These are phyloP conservation scores for Orycteropus afer DNA, from an alignment of 2,113 vertebrate genomes.

Conservation along the genomic window DNA sequence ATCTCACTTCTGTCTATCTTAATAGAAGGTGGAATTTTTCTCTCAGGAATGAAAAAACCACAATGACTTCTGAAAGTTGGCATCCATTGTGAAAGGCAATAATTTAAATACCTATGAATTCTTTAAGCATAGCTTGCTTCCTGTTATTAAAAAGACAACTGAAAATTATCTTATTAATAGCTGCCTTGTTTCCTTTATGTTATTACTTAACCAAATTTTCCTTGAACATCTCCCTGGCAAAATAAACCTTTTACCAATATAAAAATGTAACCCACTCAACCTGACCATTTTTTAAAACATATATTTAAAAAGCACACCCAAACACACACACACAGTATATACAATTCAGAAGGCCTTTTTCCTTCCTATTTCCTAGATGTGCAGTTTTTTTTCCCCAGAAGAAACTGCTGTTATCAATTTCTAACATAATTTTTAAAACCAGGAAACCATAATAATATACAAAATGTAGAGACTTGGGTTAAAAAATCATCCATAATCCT, in stretches of 20 bases:
- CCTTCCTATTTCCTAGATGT: neutral
- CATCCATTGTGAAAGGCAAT: neutral
- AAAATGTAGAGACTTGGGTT: conserved; percentile 58
- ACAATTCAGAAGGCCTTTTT: conserved; percentile 29
- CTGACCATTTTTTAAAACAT: conserved; percentile 27
- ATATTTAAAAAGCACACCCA: conserved; percentile 37
- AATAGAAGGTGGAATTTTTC: conserved; percentile 47
- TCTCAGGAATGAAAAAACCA: conserved; percentile 7
- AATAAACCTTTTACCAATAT: conserved; percentile 44
- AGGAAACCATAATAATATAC: conserved; percentile 42
- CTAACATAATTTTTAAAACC: conserved; percentile 17
- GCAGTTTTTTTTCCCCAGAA: conserved; percentile 2
- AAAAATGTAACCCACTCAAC: conserved; percentile 7
- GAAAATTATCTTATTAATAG: neutral
- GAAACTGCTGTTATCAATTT: conserved; percentile 55
- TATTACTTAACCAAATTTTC: conserved; percentile 4
- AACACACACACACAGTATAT: neutral
- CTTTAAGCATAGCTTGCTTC: neutral
- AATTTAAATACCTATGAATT: conserved; percentile 31
- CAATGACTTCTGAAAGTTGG: conserved; percentile 50
- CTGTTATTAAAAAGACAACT: conserved; percentile 51
- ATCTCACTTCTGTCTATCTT: conserved; percentile 48
- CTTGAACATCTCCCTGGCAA: conserved; percentile 13
- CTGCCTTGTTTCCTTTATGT: neutral
- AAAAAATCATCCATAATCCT: conserved; percentile 49